phyloP scores from a whole-genome alignment of 37 sponge, comb jelly and placozoan species.

The Bolinopsis microptera region DNA sequence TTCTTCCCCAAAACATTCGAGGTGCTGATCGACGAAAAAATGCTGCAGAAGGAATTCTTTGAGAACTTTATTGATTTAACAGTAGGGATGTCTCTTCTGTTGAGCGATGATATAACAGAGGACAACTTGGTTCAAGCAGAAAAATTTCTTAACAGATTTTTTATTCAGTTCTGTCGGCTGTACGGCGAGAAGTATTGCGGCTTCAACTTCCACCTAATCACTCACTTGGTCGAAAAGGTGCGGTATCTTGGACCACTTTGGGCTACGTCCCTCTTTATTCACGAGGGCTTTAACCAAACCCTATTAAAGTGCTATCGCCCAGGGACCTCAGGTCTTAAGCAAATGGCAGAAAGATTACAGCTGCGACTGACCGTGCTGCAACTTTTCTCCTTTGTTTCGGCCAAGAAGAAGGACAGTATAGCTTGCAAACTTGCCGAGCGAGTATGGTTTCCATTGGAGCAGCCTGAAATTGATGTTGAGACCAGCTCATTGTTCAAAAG shows the following conservation, averaged over 20 bases:
- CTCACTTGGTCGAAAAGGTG: background rate
- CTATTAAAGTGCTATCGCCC: background rate
- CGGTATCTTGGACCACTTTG: background rate
- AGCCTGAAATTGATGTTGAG: background rate
- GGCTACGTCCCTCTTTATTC: background rate
- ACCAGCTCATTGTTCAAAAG: background rate
- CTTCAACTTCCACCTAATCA: background rate
- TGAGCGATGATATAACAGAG: background rate
- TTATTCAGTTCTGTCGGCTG: background rate
- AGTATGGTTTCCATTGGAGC: background rate
- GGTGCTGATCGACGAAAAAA: background rate
- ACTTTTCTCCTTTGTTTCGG: background rate
- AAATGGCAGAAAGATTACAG: background rate
- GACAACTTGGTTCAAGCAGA: background rate
- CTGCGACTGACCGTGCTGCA: background rate
- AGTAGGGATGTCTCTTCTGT: background rate
- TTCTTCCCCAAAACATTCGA: background rate
- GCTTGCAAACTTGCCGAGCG: background rate
- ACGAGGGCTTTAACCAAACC: background rate
- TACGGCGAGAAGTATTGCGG: background rate
- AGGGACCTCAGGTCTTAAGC: background rate
- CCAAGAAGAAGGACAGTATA: background rate
- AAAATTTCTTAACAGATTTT: background rate
- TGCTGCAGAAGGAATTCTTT: background rate
- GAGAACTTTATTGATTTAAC: background rate